Evolutionary conservation across 2,113 vertebrate species (phyloP), one percentile per base, ranked within the genome.

Genomic region (Indicator indicator): DNA sequence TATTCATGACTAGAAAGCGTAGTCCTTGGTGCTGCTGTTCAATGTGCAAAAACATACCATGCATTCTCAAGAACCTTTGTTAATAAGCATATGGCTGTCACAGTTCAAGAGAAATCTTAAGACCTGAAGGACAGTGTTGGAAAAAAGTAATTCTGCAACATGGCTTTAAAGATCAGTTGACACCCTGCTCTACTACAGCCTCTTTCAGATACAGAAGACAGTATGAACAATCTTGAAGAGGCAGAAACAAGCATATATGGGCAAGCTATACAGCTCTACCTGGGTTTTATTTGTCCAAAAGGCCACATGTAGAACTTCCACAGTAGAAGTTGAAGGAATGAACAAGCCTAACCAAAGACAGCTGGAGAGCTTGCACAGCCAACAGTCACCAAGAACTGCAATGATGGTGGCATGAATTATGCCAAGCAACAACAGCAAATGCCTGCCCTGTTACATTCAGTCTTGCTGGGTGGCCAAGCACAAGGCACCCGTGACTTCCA

Each of bases 381-480:
- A 15, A 44, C n/a, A 86, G 33, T 11, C 56, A 77, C 42, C 46
- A 78, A 60, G 20, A 38, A 26, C 30, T 58, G 36, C 9, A 88
- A 48, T 12, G 19, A 80, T 16, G 19, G 52, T 65, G 38, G 40
- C 58, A 36, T 4, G 4, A 91, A 50, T 70, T 65, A 16, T 7
- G 18, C 77, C 86, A 91, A 84, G 56, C 36, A 90, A 48, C 12
- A 78, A 82, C 54, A 91, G 79, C 5, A 7, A 83, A 86, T 42
- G 72, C 69, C 46, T 68, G 54, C 69, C 75, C 62, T 68, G 33
- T 73, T 12, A 58, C 79, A 38, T 26, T 63, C 30, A 56, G 30
- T 38, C 94, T 21, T 84, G 44, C 26, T 94, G 92, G 70, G 93
- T 82, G 80, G 86, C 55, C 93, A 65, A 90, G 81, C 48, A 73